Evolutionary conservation across 2,113 vertebrate genomes (phyloP).

Genomic region (Spea bombifrons): DNA sequence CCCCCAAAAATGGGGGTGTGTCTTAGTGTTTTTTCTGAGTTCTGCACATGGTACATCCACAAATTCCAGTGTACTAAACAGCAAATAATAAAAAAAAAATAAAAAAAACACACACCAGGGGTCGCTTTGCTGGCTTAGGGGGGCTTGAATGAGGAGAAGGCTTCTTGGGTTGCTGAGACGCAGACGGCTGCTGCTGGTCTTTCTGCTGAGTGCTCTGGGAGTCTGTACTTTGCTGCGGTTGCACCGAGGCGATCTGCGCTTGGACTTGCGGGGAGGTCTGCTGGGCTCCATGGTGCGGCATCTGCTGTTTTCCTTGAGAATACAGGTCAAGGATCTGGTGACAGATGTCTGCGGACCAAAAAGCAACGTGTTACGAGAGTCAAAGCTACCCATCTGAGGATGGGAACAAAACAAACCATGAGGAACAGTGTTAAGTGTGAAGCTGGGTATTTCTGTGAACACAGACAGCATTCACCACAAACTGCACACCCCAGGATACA

Average conservation of each 20-base stretch:
- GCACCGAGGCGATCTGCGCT: slow-evolving; percentile 66
- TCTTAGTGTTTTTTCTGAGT: too few species aligned
- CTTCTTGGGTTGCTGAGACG: slow-evolving; percentile 72
- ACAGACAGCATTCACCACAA: too few species aligned
- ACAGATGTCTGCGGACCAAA: slow-evolving; percentile 81
- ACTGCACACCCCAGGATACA: too few species aligned
- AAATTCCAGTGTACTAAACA: too few species aligned
- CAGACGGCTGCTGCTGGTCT: slow-evolving; percentile 62
- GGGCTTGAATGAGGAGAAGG: slow-evolving; percentile 89
- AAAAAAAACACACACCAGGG: slow-evolving; percentile 81
- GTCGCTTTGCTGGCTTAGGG: slow-evolving; percentile 80
- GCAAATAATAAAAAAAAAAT: too few species aligned
- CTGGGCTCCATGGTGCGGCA: slow-evolving; percentile 88
- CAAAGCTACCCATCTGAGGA: too few species aligned
- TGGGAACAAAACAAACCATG: too few species aligned
- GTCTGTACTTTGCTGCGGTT: slow-evolving; percentile 63
- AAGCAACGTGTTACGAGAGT: neutral
- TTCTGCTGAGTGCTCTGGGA: slow-evolving; percentile 63
- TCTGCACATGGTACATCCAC: too few species aligned
- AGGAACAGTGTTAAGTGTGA: too few species aligned
- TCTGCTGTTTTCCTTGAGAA: slow-evolving; percentile 96
- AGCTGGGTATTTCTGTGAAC: too few species aligned
- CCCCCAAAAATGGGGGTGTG: too few species aligned
- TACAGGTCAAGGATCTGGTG: slow-evolving; percentile 98
- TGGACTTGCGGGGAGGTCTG: slow-evolving; percentile 73